phyloP scores from a whole-genome alignment of 2,888 invertebrate genomes.

The Epirrhoe tristata region DNA sequence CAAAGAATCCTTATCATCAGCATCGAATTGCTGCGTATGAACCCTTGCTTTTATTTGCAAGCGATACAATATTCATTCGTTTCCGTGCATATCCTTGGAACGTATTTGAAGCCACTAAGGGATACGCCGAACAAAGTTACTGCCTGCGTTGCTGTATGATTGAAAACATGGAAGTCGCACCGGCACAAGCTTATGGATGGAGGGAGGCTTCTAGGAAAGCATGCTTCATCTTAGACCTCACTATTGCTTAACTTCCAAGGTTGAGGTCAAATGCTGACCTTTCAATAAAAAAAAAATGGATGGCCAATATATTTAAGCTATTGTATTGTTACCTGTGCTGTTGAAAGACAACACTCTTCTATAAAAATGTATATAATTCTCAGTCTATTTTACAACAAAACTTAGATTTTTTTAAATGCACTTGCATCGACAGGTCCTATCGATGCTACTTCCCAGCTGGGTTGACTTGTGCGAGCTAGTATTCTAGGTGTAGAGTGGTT shows the following conservation, averaged over 20 bases:
- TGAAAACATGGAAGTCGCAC: background rate
- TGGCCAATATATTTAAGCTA: too few relatives aligned
- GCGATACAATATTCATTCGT: conserved; percentile 25
- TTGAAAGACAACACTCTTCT: too few relatives aligned
- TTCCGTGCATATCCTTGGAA: conserved; percentile 15
- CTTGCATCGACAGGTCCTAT: too few relatives aligned
- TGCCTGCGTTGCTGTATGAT: conserved; percentile 9
- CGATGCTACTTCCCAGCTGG: background rate
- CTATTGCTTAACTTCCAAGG: too few relatives aligned
- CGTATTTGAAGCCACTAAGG: conserved; percentile 12
- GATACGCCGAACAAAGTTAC: conserved; percentile 22
- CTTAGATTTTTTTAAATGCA: too few relatives aligned
- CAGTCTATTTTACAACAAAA: too few relatives aligned
- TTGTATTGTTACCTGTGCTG: too few relatives aligned
- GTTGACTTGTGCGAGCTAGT: background rate
- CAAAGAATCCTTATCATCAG: conserved; percentile 20
- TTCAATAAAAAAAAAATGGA: too few relatives aligned
- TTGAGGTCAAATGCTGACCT: too few relatives aligned
- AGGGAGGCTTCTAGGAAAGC: too few relatives aligned
- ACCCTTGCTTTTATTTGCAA: conserved; percentile 24
- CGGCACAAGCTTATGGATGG: background rate
- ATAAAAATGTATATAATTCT: too few relatives aligned
- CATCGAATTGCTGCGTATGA: conserved; percentile 23
- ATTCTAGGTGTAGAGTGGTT: background rate
- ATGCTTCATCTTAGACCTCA: too few relatives aligned